Evolutionary conservation across 2,888 invertebrate genomes (phyloP).

Genomic region (Campoplex nolae): DNA sequence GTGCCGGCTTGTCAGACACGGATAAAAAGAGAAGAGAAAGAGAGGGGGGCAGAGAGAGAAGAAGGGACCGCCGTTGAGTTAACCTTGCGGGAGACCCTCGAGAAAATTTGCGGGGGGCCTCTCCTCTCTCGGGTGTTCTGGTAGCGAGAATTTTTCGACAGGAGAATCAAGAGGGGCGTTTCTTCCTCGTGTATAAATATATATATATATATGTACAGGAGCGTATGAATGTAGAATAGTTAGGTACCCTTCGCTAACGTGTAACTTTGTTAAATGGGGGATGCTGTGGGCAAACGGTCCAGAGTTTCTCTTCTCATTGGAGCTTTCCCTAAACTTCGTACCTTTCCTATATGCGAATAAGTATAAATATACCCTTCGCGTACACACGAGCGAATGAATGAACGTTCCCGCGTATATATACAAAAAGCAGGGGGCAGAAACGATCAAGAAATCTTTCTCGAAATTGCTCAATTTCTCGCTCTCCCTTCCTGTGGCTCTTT

Average conservation of each 20-base stretch:
- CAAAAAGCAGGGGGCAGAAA: background rate
- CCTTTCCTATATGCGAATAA: background rate
- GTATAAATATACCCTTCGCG: background rate
- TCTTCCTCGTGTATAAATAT: slow-evolving; percentile 5
- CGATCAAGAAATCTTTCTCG: slow-evolving; percentile 16
- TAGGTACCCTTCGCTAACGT: slow-evolving; percentile 36
- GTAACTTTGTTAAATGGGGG: slow-evolving; percentile 66
- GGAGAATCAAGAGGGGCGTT: slow-evolving; percentile 25
- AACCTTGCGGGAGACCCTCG: slow-evolving; percentile 66
- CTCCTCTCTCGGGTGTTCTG: slow-evolving; percentile 25
- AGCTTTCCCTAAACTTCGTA: slow-evolving; percentile 32
- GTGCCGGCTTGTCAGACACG: background rate
- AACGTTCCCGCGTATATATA: background rate
- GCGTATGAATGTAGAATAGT: background rate
- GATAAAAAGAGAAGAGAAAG: background rate
- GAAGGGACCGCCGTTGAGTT: slow-evolving; percentile 45
- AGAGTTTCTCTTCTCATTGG: slow-evolving; percentile 55
- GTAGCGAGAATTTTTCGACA: slow-evolving; percentile 49
- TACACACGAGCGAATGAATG: too few relatives aligned
- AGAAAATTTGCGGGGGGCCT: slow-evolving; percentile 64
- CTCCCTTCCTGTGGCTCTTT: background rate
- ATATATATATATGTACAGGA: slow-evolving; percentile 12
- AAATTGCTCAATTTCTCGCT: slow-evolving; percentile 19
- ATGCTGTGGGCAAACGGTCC: slow-evolving; percentile 55
- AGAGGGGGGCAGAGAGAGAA: background rate